A percentile compares a stretch with the other conserved stretches of the same genome.
Evolutionary conservation across 2,113 vertebrate species (phyloP).

Genomic region (Aegotheles bennettii): DNA sequence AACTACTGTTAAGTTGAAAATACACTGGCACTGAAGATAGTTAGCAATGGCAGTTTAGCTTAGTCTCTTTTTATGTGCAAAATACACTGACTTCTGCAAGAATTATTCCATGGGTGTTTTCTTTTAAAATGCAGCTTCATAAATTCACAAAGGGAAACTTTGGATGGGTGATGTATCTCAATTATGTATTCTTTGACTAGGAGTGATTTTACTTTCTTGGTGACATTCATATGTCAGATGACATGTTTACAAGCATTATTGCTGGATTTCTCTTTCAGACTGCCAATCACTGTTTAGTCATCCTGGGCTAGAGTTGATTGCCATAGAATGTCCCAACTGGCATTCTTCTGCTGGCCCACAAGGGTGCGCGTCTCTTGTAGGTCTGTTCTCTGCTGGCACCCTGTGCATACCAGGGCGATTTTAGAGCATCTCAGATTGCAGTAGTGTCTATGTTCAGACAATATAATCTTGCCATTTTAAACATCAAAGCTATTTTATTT

Average conservation of each 20-base stretch:
- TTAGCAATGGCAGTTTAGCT: neutral
- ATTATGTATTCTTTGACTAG: neutral
- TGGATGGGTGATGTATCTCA: neutral
- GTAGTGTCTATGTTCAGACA: neutral
- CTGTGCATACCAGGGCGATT: neutral
- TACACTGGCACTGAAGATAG: neutral
- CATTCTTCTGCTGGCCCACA: neutral
- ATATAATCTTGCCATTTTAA: neutral
- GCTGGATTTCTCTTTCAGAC: neutral
- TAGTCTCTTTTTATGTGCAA: neutral
- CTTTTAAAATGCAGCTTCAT: neutral
- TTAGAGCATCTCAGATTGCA: neutral
- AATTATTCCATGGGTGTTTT: neutral
- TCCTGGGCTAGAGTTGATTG: neutral
- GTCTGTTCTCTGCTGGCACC: neutral
- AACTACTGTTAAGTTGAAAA: neutral
- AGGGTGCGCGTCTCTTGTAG: fast-evolving
- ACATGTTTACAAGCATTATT: neutral
- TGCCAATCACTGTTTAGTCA: neutral
- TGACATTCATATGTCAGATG: neutral
- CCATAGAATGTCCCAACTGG: neutral
- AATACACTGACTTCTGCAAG: neutral
- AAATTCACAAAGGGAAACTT: neutral
- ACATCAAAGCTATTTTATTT: neutral
- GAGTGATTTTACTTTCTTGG: neutral